Evolutionary conservation across 2,113 vertebrate species (phyloP).

Genomic region (Merops nubicus): DNA sequence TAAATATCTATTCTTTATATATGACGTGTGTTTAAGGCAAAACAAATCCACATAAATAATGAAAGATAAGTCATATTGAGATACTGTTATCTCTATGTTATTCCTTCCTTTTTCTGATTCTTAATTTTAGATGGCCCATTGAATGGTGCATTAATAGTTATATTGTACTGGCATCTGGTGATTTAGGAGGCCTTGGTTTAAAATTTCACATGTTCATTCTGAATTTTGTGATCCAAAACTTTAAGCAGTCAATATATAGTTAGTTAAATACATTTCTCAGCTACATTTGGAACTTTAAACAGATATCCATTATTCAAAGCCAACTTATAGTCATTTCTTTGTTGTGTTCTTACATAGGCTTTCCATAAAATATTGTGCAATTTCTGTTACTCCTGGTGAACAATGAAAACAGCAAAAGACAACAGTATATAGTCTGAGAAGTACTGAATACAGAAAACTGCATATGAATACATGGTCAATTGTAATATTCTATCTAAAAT

Average conservation of each 20-base stretch:
- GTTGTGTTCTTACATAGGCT: neutral
- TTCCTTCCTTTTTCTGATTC: neutral
- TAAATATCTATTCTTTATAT: neutral
- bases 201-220: neutral
- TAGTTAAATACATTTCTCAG: neutral
- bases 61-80: neutral
- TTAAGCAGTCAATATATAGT: neutral
- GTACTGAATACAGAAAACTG: neutral
- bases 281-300: neutral
- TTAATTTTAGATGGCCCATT: neutral
- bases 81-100: neutral
- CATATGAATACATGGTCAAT: neutral
- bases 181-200: neutral
- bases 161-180: neutral
- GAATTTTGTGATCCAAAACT: neutral
- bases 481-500: neutral
- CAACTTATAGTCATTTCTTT: fast-evolving
- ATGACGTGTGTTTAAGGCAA: neutral
- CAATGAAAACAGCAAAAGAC: neutral
- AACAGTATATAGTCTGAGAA: neutral
- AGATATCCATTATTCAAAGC: neutral
- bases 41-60: neutral
- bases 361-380: neutral
- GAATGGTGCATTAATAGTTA: neutral
- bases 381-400: neutral